Evolutionary conservation across 2,113 vertebrate species (phyloP).

Genomic region (Lontra canadensis): DNA sequence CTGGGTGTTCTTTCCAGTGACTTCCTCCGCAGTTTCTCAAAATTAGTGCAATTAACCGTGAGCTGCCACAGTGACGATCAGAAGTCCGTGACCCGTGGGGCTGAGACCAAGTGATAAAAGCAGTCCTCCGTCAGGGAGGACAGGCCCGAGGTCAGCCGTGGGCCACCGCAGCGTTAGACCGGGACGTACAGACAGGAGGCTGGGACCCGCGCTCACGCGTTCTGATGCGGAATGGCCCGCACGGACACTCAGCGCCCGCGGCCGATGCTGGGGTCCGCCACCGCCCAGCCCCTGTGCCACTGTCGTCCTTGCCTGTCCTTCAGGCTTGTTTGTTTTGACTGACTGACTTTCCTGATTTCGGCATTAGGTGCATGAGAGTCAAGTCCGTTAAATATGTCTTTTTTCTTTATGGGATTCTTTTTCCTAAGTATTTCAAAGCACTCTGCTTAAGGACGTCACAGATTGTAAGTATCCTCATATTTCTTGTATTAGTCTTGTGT

Average conservation of each 20-base stretch:
- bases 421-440: neutral
- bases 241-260: fast-evolving
- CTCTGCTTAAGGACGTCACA: neutral
- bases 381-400: neutral
- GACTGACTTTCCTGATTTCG: neutral
- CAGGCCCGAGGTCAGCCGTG: neutral
- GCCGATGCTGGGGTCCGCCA: neutral
- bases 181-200: fast-evolving
- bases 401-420: neutral
- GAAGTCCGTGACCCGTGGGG: neutral
- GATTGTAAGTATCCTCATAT: fast-evolving
- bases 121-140: fast-evolving
- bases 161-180: fast-evolving
- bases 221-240: neutral
- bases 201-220: fast-evolving
- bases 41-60: neutral
- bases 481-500: neutral
- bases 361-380: neutral
- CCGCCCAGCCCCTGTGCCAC: fast-evolving
- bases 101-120: neutral
- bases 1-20: neutral
- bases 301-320: neutral
- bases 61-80: neutral
- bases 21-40: fast-evolving
- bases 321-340: neutral